Percentiles rank a stretch among this genome's conserved stretches.
These are phyloP conservation scores for Erpobdella octoculata DNA, from an alignment of 2,888 invertebrate genomes.

Conservation along the genomic window DNA sequence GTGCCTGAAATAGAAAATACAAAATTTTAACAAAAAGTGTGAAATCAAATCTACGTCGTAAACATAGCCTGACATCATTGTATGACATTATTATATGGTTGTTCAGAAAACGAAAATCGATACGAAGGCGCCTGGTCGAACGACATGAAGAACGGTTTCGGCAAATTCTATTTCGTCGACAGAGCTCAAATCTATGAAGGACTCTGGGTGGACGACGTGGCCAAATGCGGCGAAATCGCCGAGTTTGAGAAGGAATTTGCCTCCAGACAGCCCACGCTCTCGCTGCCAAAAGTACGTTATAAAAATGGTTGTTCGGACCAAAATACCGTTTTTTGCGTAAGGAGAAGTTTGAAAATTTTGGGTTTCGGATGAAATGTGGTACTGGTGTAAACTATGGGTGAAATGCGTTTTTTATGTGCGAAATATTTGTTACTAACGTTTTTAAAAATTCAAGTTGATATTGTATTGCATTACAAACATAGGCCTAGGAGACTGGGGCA, in stretches of 20 bases:
- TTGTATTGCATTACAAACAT: too few species aligned
- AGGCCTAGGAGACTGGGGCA: too few species aligned
- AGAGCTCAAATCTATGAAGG: conserved; percentile 52
- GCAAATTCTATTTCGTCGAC: conserved; percentile 52
- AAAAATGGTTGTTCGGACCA: too few species aligned
- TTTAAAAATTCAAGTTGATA: too few species aligned
- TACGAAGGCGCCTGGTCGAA: conserved; percentile 53
- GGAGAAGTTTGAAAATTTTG: too few species aligned
- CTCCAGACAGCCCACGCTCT: conserved; percentile 48
- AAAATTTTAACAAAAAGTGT: background rate
- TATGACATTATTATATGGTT: too few species aligned
- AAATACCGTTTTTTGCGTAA: too few species aligned
- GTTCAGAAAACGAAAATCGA: conserved; percentile 50
- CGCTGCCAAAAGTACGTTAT: conserved; percentile 45
- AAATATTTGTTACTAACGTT: too few species aligned
- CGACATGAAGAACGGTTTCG: conserved; percentile 52
- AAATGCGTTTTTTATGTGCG: too few species aligned
- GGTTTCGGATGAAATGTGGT: too few species aligned
- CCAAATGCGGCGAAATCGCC: conserved; percentile 52
- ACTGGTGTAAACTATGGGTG: too few species aligned
- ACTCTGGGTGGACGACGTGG: conserved; percentile 51
- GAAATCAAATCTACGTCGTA: background rate
- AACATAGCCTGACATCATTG: too few species aligned
- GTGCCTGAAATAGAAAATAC: background rate
- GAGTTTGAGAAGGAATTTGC: conserved; percentile 50